Evolutionary conservation across 2,113 vertebrate genomes (phyloP), one percentile per base, ranked within the genome.

Genomic region (Rhinoptilus africanus): DNA sequence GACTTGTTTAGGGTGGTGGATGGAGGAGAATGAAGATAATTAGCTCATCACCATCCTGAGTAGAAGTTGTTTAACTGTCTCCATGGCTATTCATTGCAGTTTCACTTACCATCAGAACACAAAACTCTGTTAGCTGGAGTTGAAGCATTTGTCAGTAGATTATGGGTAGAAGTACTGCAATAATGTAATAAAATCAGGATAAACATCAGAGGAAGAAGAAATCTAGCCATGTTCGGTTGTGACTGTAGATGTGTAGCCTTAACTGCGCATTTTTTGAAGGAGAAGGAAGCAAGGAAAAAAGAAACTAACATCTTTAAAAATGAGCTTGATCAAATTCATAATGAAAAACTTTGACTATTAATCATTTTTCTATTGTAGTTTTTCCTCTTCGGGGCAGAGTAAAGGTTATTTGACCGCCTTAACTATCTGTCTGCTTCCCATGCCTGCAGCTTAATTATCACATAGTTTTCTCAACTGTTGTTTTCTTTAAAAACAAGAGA

Each of bases 401-500:
- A 95, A 89, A 96, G 87, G 56, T 83, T 93, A 68, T 89, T 91
- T 80, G 66, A 64, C 50, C 0, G 0, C 67, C n/a, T 79, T 86
- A 88, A 47, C n/a, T 81, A 45, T 90, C 74, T 88, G 35, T 53
- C 73, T 92, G 59, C 62, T 92, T 94, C 81, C 88, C 62, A 77
- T 9, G 78, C 73, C 76, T 89, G 63, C 89, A 82, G 71, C n/a
- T 96, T 91, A 93, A 94, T 94, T 91, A 88, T 91, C 84, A 80
- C 84, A 67, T 89, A 24, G 73, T 95, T 94, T 92, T 91, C 56
- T 92, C 43, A 75, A 92, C 39, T 83, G 51, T 80, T 95, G 73
- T 91, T 96, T 89, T 92, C 87, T 95, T 96, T 96, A 79, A 94
- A 95, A 92, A 80, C 81, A 87, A 92, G 86, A 87, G 14, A 83